Base-by-base conservation (phyloP, 2,888 invertebrate species). In the Tyria jacobaeae region DNA sequence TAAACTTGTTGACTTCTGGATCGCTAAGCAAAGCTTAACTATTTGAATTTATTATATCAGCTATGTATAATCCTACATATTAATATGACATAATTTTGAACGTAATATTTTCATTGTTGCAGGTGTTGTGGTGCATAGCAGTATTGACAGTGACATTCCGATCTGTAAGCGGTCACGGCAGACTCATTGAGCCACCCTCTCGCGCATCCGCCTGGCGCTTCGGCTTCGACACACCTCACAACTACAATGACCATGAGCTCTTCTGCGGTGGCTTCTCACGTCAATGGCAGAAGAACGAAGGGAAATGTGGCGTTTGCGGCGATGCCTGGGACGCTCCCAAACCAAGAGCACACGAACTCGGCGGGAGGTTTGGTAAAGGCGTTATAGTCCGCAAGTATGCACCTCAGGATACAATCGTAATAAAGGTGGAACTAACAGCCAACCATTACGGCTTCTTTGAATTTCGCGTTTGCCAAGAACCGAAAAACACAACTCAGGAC, bases 211-310 rank as follows among this genome's bases (percentile, higher is more conserved):
- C 97, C 80, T 98, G 98, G 98, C 95, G 98, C 71, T 98, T 96
- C 89, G 98, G 98, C 62, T 98, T 98, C 88, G 95, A 96, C 84
- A 97, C 98, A 1, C 97, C 97, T 1, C 97, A 96, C 80, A 97
- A 98, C 88, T 98, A 98, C 91, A 97, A 98, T 86, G 98, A 98
- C 89, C 96, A 98, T 85, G 97, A 98, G 83, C 94, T 97, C 5
- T 98, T 96, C 89, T 98, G 98, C 85, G 98, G 98, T 0, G 98
- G 98, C 12, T 97, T 96, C 85, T 95, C 96, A n/a, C 94, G 97
- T 56, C 98, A 98, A 82, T 97, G 97, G 96, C 95, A 96, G 77
- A 95, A 91, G 62, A 98, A 98, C 81, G 95, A 94, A 3, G 98
- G 98, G 0, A 97, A 97, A 84, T 98, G 98, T 81, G 98, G 98